Conservation (phyloP, 2,888 invertebrate species). For the Apoda limacodes region DNA sequence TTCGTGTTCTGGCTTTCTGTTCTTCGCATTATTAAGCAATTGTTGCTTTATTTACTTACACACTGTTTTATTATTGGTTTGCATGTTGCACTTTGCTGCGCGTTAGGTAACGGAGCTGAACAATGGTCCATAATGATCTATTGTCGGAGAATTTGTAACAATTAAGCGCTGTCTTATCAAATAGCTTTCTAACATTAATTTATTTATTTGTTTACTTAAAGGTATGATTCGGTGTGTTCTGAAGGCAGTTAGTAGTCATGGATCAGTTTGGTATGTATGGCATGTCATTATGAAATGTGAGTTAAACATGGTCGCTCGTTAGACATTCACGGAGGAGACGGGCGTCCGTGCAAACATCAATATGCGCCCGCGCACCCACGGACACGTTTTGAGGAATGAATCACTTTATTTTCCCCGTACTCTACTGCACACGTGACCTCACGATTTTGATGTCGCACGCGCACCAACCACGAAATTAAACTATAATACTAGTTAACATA, state of each 20-base stretch:
- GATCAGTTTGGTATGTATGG: background rate
- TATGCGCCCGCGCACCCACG: constrained; percentile 60
- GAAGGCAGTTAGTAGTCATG: no score
- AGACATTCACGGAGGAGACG: background rate
- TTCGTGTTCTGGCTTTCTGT: constrained; percentile 21
- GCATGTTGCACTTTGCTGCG: constrained; percentile 14
- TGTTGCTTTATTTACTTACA: constrained; percentile 23
- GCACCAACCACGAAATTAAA: constrained; percentile 41
- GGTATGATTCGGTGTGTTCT: no score
- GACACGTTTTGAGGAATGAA: constrained; percentile 57
- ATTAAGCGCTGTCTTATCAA: no score
- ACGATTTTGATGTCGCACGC: constrained; percentile 59
- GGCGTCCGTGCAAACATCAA: constrained; percentile 31
- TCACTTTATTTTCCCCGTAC: constrained; percentile 49
- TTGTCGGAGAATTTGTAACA: no score
- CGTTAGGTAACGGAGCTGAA: constrained; percentile 4
- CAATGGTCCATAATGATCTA: background rate
- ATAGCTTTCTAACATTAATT: constrained; percentile 7
- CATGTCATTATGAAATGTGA: background rate
- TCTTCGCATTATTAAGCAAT: constrained; percentile 29
- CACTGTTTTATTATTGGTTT: constrained; percentile 24
- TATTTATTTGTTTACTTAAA: constrained; percentile 15
- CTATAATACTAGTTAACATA: no score
- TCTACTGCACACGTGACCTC: constrained; percentile 50
- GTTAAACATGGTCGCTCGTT: background rate